A percentile compares a stretch with the other conserved stretches of the same genome.
phyloP scores from a whole-genome alignment of 2,797 vertebrate species.

The Dicrostonyx torquatus region DNA sequence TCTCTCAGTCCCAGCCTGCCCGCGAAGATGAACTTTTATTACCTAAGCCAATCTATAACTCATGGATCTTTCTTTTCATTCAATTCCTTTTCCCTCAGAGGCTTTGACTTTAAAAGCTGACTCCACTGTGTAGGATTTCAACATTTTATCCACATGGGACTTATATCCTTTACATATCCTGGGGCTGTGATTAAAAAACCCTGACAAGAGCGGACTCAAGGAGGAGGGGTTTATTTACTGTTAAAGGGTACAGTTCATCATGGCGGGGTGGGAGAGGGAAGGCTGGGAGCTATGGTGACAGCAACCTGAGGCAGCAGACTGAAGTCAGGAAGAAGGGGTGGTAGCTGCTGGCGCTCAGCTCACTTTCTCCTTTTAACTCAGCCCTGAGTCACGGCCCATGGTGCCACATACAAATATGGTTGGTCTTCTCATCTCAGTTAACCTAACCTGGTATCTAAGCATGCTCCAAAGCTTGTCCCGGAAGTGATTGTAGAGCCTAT shows the following conservation, averaged over 20 bases:
- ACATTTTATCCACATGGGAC: neutral
- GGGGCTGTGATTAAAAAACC: neutral
- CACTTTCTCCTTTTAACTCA: neutral
- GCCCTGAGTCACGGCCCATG: neutral
- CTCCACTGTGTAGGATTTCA: neutral
- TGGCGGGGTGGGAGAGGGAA: no score
- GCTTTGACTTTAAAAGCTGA: neutral
- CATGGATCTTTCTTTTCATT: constrained; percentile 29
- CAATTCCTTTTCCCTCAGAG: neutral
- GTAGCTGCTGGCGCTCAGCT: no score
- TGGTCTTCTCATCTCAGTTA: neutral
- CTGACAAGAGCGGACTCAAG: neutral
- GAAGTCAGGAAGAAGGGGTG: neutral
- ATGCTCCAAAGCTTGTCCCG: neutral
- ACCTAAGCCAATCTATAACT: neutral
- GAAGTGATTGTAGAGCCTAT: neutral
- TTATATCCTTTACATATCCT: neutral
- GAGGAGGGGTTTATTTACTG: neutral
- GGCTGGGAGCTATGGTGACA: neutral
- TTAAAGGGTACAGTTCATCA: neutral
- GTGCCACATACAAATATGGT: neutral
- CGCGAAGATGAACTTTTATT: neutral
- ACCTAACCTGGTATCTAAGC: neutral
- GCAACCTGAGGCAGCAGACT: neutral
- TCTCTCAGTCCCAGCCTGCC: neutral